phyloP scores from a whole-genome alignment of 2,888 invertebrate genomes.

The Pammene fasciana region DNA sequence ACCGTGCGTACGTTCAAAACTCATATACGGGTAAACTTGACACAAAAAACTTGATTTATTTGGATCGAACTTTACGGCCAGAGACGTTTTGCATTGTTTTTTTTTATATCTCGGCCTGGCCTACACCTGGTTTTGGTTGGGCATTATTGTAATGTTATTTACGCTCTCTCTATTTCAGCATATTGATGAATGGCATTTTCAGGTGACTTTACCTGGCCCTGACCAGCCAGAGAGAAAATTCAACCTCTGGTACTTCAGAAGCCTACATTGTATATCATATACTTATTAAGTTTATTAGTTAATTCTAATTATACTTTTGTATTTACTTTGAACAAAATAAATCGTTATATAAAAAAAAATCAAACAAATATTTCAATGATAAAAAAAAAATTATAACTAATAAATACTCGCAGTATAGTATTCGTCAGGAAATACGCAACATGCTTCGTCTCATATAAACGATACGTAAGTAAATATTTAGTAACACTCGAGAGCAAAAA shows the following conservation, averaged over 20 bases:
- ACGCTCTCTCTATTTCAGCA: conserved; percentile 1
- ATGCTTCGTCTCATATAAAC: too few relatives aligned
- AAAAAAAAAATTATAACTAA: too few relatives aligned
- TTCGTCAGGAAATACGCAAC: too few relatives aligned
- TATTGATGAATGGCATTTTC: not conserved
- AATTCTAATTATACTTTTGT: too few relatives aligned
- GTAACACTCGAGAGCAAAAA: too few relatives aligned
- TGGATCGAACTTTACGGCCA: conserved; percentile 4
- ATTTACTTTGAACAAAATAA: too few relatives aligned
- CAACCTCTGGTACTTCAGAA: not conserved
- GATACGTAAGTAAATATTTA: too few relatives aligned
- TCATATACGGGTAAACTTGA: not conserved
- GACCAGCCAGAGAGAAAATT: not conserved
- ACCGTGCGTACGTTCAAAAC: not conserved
- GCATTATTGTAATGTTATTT: not conserved
- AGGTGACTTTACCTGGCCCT: not conserved
- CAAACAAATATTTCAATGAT: too few relatives aligned
- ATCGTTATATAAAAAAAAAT: too few relatives aligned
- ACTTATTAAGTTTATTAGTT: too few relatives aligned
- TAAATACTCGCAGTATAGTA: too few relatives aligned
- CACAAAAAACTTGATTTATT: conserved; percentile 17
- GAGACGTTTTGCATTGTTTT: not conserved
- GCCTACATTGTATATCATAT: too few relatives aligned
- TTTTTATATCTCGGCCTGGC: not conserved
- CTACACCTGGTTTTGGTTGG: conserved; percentile 2